Conservation (phyloP, 2,888 invertebrate species). For the Heteromurus nitidus region DNA sequence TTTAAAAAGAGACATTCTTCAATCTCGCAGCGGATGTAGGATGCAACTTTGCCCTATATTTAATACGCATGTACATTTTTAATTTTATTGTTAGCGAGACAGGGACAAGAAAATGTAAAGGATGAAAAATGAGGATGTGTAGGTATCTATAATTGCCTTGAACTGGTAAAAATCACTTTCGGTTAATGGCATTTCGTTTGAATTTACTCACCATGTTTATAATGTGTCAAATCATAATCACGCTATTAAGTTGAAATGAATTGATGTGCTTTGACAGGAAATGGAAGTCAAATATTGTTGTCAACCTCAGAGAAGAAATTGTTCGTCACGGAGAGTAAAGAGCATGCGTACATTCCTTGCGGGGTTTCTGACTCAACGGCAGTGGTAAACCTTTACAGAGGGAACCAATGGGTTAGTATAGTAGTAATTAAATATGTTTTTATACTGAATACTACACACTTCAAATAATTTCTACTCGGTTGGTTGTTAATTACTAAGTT, state of each 20-base stretch:
- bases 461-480: no score
- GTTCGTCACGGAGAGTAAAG: constrained; percentile 64
- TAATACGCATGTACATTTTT: neutral
- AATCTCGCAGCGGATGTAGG: neutral
- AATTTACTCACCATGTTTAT: neutral
- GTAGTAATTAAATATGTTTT: no score
- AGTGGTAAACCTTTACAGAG: constrained; percentile 65
- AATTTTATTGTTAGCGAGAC: constrained; percentile 12
- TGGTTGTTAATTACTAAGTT: no score
- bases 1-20: neutral
- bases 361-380: constrained; percentile 67
- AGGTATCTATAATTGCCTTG: neutral
- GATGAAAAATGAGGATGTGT: constrained; percentile 28
- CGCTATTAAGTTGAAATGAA: no score
- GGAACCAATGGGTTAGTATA: constrained; percentile 64
- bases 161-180: neutral
- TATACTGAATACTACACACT: no score
- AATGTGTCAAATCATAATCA: neutral
- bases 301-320: constrained; percentile 69
- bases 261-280: constrained; percentile 46
- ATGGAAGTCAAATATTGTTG: constrained; percentile 61
- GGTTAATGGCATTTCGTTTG: neutral
- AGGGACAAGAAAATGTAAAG: constrained; percentile 3
- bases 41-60: constrained; percentile 17
- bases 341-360: constrained; percentile 67